Evolutionary conservation across 2,113 vertebrate species (phyloP), one percentile per base, ranked within the genome.

Genomic region (Alouatta palliata): DNA sequence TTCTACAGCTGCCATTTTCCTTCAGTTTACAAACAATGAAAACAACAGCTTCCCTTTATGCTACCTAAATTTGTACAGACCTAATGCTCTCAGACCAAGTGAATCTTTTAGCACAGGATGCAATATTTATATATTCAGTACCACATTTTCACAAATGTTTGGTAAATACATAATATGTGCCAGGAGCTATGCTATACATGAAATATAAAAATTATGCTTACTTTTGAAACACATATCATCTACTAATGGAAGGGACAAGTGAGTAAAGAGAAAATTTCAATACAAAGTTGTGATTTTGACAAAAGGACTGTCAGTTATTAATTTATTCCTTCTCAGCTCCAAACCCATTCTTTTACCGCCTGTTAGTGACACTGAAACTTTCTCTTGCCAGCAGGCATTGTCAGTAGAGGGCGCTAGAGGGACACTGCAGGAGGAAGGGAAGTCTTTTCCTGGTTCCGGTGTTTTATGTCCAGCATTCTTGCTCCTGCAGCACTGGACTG

Each of bases 321-420:
- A 86, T 61, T 45, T 95, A 58, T 73, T 91, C 37, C 14, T 23
- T 85, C 32, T 90, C 7, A 3, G 71, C 37, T 95, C 68, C 70
- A 80, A 92, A 58, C 56, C 81, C 93, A 56, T 73, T 23, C 5
- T 70, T 68, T 80, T 64, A 82, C 32, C 19, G 37, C 64, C 25
- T 91, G 73, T 21, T 75, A 40, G 8, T 6, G 43, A 82, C 19
- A 30, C 1, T 6, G 68, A n/a, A 92, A 30, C 49, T 52, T 10
- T 70, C 27, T 80, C 49, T 68, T 92, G 77, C 82, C 64, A 58
- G 16, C 9, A 47, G 83, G 54, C 56, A 77, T 85, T 35, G 82
- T 40, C 94, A 93, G 56, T 49, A 97, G 95, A 97, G 96, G 96
- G 89, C 30, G 43, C 81, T 77, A 43, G 94, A 91, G 82, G 81